A percentile compares a stretch with the other conserved stretches of the same genome.
Conservation (phyloP, 2,797 vertebrate genomes). For the Cyclura pinguis region DNA sequence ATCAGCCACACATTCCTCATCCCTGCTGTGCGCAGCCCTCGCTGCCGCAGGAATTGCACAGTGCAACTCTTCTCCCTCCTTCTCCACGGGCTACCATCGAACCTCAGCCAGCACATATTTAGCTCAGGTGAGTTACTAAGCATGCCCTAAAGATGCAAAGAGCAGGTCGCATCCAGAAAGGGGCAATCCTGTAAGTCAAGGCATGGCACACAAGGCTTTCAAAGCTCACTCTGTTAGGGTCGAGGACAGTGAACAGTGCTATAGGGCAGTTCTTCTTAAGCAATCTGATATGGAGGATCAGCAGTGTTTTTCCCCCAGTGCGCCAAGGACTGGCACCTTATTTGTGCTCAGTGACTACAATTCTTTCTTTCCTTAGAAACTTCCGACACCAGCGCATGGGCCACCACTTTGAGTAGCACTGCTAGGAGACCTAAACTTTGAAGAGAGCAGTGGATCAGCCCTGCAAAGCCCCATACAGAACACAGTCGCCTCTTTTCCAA, state of each 20-base stretch:
- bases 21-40: background rate
- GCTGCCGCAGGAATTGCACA: background rate
- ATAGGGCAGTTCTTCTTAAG: too few species aligned
- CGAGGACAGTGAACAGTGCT: too few species aligned
- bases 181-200: background rate
- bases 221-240: background rate
- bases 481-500: background rate
- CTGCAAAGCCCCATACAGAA: background rate
- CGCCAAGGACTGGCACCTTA: too few species aligned
- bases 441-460: background rate
- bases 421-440: too few species aligned
- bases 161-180: background rate
- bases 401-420: too few species aligned
- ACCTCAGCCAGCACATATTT: background rate
- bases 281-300: too few species aligned
- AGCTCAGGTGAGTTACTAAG: background rate
- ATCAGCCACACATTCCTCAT: background rate
- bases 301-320: too few species aligned
- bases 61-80: background rate
- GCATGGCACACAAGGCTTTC: background rate
- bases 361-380: background rate
- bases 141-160: background rate
- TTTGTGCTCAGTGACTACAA: too few species aligned
- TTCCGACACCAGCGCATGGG: fast-evolving
- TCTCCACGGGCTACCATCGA: background rate